Conservation (phyloP, 1,140 invertebrate genomes). For the Apis cerana region DNA sequence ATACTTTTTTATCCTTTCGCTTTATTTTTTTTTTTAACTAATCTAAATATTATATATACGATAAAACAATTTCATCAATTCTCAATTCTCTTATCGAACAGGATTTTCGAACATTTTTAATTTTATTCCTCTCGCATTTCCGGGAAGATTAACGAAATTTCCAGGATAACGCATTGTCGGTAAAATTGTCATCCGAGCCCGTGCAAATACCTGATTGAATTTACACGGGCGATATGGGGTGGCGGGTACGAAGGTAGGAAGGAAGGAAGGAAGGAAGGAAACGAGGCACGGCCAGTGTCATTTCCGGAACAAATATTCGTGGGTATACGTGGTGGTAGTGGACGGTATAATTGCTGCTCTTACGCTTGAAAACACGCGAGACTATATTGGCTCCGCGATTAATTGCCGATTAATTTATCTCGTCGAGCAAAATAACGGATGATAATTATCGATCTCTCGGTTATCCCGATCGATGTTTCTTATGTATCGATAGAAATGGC, state of each 20-base stretch:
- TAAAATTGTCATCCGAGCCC: neutral
- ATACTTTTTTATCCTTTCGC: neutral
- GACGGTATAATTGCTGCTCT: slow-evolving; percentile 59
- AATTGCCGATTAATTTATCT: slow-evolving; percentile 16
- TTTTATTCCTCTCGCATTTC: no score
- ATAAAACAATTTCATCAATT: no score
- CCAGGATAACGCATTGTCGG: neutral
- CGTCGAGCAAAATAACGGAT: neutral
- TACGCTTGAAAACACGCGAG: slow-evolving; percentile 26
- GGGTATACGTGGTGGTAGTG: slow-evolving; percentile 7
- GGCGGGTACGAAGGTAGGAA: slow-evolving; percentile 47
- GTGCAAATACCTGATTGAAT: slow-evolving; percentile 54
- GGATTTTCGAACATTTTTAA: no score
- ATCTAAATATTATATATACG: no score
- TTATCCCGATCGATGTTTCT: neutral
- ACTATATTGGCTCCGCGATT: no score
- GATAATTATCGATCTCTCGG: neutral
- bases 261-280: slow-evolving; percentile 68
- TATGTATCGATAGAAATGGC: neutral
- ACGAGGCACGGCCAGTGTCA: slow-evolving; percentile 61
- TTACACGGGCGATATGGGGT: slow-evolving; percentile 32
- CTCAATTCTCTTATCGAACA: no score
- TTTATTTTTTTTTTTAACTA: no score
- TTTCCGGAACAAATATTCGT: slow-evolving; percentile 64
- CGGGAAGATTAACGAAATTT: neutral